Percentiles rank a stretch among this genome's conserved stretches.
Conservation (phyloP, 1,140 invertebrate genomes). For the Cataglyphis hispanica region DNA sequence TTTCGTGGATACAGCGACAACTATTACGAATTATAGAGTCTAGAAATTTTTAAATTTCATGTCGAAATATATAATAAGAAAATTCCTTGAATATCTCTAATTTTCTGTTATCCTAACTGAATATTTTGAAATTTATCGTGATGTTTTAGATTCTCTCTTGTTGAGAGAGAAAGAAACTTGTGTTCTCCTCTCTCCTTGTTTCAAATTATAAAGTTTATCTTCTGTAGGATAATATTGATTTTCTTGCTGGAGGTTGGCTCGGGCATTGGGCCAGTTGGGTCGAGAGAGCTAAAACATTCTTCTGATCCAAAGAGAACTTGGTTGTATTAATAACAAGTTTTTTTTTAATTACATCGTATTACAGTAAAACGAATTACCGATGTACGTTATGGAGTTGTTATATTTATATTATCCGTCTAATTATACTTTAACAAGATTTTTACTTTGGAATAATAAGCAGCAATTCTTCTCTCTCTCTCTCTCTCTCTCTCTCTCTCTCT, state of each 20-base stretch:
- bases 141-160: no score
- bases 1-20: background rate
- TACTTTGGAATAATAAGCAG: conserved; percentile 37
- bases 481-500: background rate
- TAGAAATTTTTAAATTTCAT: background rate
- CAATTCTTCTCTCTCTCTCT: background rate
- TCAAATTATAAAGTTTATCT: conserved; percentile 14
- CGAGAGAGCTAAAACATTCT: background rate
- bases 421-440: conserved; percentile 34
- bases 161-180: no score
- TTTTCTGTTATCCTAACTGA: no score
- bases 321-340: background rate
- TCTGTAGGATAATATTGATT: conserved; percentile 29
- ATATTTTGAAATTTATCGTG: no score
- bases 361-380: background rate
- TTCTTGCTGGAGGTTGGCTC: background rate
- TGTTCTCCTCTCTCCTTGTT: background rate
- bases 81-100: no score
- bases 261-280: background rate
- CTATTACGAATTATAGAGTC: background rate
- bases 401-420: background rate
- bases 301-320: background rate
- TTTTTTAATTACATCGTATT: background rate
- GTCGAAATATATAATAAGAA: background rate
- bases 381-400: background rate